Evolutionary conservation across 2,888 invertebrate genomes (phyloP).

Genomic region (Callyntrura guangdongensis): DNA sequence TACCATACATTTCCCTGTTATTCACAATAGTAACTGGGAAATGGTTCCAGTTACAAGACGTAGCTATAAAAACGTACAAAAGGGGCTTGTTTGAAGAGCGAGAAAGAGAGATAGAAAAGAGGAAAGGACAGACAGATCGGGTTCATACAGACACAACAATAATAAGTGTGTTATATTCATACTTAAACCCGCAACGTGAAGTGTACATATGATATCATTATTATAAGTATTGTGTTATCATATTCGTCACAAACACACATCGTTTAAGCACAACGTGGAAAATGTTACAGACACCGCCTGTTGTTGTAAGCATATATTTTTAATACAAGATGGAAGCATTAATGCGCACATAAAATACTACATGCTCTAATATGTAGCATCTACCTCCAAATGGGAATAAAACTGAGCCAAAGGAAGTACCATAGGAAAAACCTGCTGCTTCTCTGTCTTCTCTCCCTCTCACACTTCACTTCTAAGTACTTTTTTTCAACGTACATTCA

Average conservation of each 20-base stretch:
- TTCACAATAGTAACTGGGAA: background rate
- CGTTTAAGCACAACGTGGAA: background rate
- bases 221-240: background rate
- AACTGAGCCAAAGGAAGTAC: constrained; percentile 41
- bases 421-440: constrained; percentile 73
- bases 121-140: constrained; percentile 53
- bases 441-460: constrained; percentile 41
- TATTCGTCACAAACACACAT: background rate
- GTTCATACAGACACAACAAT: constrained; percentile 50
- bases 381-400: constrained; percentile 41
- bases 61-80: constrained; percentile 36
- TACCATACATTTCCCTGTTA: no score
- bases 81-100: constrained; percentile 40
- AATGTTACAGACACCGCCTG: constrained; percentile 24
- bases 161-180: constrained; percentile 49
- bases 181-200: constrained; percentile 2
- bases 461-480: constrained; percentile 36
- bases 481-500: constrained; percentile 16
- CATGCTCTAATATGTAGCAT: background rate
- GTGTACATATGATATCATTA: constrained; percentile 7
- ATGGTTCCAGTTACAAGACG: constrained; percentile 9
- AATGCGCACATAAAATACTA: background rate
- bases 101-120: constrained; percentile 42
- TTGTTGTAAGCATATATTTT: background rate
- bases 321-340: background rate